Conservation (phyloP, 2,888 invertebrate genomes). For the Amphipoea oculea region DNA sequence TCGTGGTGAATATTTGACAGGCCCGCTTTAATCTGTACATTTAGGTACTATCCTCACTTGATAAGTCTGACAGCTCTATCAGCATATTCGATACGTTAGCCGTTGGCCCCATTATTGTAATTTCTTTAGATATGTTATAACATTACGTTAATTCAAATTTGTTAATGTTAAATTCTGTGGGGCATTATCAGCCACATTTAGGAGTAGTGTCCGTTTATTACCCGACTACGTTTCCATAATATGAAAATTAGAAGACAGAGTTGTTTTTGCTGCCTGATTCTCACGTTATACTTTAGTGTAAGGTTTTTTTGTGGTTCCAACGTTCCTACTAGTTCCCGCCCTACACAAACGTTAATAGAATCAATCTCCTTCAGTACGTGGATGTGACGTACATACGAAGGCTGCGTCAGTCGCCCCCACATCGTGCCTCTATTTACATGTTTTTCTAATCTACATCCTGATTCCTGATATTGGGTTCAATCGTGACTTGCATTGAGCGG, state of each 20-base stretch:
- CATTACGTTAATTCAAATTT: slow-evolving; percentile 51
- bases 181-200: slow-evolving; percentile 33
- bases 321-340: slow-evolving; percentile 32
- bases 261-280: slow-evolving; percentile 48
- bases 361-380: slow-evolving; percentile 57
- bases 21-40: slow-evolving; percentile 44
- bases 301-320: slow-evolving; percentile 4
- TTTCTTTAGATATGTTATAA: slow-evolving; percentile 56
- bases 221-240: slow-evolving; percentile 46
- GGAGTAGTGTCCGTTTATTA: slow-evolving; percentile 52
- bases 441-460: slow-evolving; percentile 83
- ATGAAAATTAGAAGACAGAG: slow-evolving; percentile 57
- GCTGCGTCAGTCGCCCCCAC: slow-evolving; percentile 66
- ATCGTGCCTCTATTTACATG: slow-evolving; percentile 80
- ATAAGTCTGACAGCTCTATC: slow-evolving; percentile 54
- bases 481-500: slow-evolving; percentile 85
- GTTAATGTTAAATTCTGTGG: slow-evolving; percentile 36
- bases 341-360: slow-evolving; percentile 60
- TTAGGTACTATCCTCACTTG: slow-evolving; percentile 30
- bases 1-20: slow-evolving; percentile 49
- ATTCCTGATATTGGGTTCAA: slow-evolving; percentile 82
- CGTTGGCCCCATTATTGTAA: slow-evolving; percentile 46
- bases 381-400: slow-evolving; percentile 62
- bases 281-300: slow-evolving; percentile 56
- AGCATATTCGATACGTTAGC: slow-evolving; percentile 43